Conservation (phyloP, 2,113 vertebrate genomes). For the Odocoileus virginianus region DNA sequence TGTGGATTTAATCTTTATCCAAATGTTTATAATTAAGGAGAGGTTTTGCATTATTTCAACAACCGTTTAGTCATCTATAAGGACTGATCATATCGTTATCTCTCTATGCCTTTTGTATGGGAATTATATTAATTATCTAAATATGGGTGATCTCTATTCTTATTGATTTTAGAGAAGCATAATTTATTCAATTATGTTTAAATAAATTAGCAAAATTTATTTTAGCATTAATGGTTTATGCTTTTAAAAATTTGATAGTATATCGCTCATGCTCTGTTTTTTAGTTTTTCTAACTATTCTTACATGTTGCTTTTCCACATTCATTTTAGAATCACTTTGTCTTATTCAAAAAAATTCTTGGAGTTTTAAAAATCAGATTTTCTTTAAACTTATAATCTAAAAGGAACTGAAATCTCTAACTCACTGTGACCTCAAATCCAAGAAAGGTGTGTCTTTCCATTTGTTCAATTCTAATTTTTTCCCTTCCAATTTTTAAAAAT, state of each 20-base stretch:
- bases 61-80: neutral
- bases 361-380: neutral
- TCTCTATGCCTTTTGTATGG: neutral
- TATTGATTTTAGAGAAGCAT: neutral
- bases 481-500: neutral
- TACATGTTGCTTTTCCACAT: neutral
- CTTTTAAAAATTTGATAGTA: neutral
- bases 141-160: neutral
- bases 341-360: neutral
- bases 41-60: neutral
- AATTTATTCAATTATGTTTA: neutral
- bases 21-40: neutral
- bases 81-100: neutral
- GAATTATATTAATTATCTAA: neutral
- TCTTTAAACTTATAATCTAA: neutral
- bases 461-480: neutral
- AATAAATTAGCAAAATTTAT: neutral
- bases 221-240: neutral
- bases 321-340: neutral
- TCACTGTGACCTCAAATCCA: neutral
- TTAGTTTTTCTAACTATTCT: neutral
- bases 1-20: neutral
- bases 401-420: neutral
- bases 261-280: neutral
- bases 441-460: neutral